phyloP scores from a whole-genome alignment of 2,797 vertebrate genomes.

The Sebastes itinus region DNA sequence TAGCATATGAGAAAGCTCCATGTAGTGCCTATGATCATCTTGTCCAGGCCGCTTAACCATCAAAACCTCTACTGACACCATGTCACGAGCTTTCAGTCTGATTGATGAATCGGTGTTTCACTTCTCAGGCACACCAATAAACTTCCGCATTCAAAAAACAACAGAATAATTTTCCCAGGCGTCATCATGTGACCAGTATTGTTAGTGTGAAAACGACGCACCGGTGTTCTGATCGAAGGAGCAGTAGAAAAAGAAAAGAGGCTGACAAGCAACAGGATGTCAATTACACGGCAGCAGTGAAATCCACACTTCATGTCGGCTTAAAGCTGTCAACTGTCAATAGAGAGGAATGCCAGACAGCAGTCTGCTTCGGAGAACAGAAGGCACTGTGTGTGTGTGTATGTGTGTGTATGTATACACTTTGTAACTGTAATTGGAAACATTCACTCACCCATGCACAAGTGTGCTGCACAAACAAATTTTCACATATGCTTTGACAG shows the following conservation, averaged over 20 bases:
- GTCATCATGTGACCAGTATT: constrained; percentile 23
- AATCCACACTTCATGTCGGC: constrained; percentile 68
- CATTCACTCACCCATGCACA: constrained; percentile 25
- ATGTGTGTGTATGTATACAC: constrained; percentile 1
- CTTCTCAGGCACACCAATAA: constrained; percentile 13
- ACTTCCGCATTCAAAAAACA: constrained; percentile 3
- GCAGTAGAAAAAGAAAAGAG: constrained; percentile 27
- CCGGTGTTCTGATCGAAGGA: constrained; percentile 11
- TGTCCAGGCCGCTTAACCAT: background rate
- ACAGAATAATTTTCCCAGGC: constrained; percentile 19
- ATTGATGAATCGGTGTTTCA: constrained; percentile 49
- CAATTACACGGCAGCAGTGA: constrained; percentile 67
- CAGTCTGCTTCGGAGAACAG: constrained; percentile 19
- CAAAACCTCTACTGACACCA: constrained; percentile 2
- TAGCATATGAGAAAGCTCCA: background rate
- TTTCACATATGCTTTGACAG: background rate
- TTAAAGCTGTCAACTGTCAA: constrained; percentile 72
- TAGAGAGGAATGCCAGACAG: constrained; percentile 63
- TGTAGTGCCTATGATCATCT: background rate
- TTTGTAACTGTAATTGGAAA: constrained; percentile 60
- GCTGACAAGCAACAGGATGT: constrained; percentile 64
- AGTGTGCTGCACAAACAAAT: constrained; percentile 17
- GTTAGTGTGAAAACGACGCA: constrained; percentile 44
- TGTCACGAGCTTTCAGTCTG: constrained; percentile 20
- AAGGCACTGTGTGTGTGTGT: background rate